Evolutionary conservation across 2,113 vertebrate genomes (phyloP).

Genomic region (Platysteira castanea): DNA sequence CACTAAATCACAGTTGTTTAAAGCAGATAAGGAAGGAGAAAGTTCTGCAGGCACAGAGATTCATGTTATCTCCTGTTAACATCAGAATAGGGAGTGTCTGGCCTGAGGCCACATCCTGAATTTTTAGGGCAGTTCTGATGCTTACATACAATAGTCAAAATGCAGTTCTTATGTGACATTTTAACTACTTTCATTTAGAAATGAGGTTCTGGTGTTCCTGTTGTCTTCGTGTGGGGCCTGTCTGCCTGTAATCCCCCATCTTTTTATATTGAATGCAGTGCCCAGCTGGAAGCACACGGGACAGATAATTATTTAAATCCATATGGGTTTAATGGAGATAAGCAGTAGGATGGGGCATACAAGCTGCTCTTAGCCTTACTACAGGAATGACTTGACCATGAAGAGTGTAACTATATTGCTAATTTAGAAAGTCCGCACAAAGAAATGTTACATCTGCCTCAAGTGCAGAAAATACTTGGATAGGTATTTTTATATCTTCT

Average conservation of each 20-base stretch:
- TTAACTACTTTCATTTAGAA: background rate
- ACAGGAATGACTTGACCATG: background rate
- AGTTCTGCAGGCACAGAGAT: background rate
- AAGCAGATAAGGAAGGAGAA: background rate
- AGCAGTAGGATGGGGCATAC: background rate
- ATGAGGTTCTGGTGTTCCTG: background rate
- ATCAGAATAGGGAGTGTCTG: background rate
- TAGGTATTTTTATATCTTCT: background rate
- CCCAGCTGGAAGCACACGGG: background rate
- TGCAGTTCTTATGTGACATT: background rate
- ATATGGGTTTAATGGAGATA: background rate
- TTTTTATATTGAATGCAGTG: background rate
- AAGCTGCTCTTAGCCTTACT: background rate
- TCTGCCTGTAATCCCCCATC: background rate
- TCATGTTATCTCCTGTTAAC: background rate
- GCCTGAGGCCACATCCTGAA: background rate
- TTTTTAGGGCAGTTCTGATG: background rate
- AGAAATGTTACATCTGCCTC: background rate
- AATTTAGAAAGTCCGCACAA: background rate
- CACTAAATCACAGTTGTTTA: background rate
- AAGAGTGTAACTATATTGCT: background rate
- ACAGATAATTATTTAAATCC: background rate
- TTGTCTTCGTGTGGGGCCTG: background rate
- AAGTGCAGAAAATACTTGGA: background rate
- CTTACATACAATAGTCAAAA: background rate